A percentile compares a stretch with the other conserved stretches of the same genome.
Conservation (phyloP, 2,113 vertebrate species). For the Brachyhypopomus gauderio region DNA sequence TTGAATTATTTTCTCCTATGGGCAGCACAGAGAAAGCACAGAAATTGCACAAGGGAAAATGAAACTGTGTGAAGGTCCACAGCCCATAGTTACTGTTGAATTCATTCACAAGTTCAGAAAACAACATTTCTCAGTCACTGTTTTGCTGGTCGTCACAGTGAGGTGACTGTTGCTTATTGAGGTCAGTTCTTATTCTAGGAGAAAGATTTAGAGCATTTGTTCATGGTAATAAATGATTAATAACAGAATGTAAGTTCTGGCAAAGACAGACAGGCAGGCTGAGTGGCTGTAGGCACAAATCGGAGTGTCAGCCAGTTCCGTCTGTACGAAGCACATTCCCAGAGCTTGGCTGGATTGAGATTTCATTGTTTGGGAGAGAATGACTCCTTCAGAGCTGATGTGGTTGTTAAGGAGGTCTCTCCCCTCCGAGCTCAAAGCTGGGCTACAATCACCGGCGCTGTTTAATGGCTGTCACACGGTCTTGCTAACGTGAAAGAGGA, state of each 20-base stretch:
- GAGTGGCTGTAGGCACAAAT: background rate
- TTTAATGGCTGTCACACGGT: background rate
- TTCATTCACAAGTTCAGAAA: background rate
- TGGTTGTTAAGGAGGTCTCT: background rate
- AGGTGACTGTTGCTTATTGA: background rate
- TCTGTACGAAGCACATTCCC: conserved; percentile 4
- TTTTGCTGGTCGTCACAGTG: background rate
- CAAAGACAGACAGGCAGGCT: conserved; percentile 39
- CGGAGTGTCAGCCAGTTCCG: background rate
- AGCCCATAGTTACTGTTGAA: background rate
- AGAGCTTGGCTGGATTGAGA: background rate
- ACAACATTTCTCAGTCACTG: too few relatives aligned
- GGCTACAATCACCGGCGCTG: background rate
- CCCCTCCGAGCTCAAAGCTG: background rate
- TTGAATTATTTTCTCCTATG: conserved; percentile 15
- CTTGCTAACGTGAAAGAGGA: too few relatives aligned
- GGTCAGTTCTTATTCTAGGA: background rate
- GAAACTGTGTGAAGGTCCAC: background rate
- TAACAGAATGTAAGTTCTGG: conserved; percentile 21
- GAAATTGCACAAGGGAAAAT: background rate
- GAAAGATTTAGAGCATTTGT: background rate
- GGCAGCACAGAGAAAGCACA: background rate
- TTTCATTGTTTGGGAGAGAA: background rate
- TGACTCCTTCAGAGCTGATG: background rate
- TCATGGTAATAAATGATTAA: background rate